These are phyloP conservation scores for Struthidea cinerea DNA, from an alignment of 2,113 vertebrate genomes.

Conservation along the genomic window DNA sequence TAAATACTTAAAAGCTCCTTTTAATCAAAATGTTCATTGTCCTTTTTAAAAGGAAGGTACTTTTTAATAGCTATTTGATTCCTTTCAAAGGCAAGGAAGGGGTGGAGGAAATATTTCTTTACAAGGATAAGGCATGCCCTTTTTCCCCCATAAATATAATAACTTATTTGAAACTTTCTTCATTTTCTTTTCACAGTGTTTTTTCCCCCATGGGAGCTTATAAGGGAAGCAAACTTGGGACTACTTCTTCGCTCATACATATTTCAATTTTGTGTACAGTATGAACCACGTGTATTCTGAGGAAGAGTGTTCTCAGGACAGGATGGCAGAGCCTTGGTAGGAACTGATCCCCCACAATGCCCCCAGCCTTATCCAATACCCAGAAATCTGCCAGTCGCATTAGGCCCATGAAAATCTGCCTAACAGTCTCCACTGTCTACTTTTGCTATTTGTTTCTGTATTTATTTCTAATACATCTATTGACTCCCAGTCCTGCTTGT, in stretches of 20 bases:
- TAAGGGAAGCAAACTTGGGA: not conserved
- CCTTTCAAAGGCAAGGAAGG: not conserved
- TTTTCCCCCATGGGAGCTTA: not conserved
- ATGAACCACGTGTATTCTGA: rapidly evolving
- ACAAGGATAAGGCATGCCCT: not conserved
- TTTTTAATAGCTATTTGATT: constrained; percentile 43
- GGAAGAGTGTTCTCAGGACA: not conserved
- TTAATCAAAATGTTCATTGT: constrained; percentile 55
- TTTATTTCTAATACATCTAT: not conserved
- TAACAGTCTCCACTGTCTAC: not conserved
- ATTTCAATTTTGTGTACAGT: not conserved
- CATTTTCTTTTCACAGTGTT: not conserved
- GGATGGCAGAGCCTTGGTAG: not conserved
- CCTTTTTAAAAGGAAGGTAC: constrained; percentile 18
- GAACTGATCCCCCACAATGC: not conserved
- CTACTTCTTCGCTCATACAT: not conserved
- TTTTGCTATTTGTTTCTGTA: not conserved
- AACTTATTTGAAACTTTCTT: not conserved
- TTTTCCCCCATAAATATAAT: not conserved
- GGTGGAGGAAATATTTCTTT: constrained; percentile 3
- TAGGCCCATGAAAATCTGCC: not conserved
- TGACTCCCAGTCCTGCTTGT: not conserved
- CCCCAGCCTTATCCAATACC: not conserved
- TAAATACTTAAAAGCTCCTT: constrained; percentile 44
- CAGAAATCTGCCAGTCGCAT: not conserved